phyloP scores from a whole-genome alignment of 2,113 vertebrate species.

The Casuarius casuarius region DNA sequence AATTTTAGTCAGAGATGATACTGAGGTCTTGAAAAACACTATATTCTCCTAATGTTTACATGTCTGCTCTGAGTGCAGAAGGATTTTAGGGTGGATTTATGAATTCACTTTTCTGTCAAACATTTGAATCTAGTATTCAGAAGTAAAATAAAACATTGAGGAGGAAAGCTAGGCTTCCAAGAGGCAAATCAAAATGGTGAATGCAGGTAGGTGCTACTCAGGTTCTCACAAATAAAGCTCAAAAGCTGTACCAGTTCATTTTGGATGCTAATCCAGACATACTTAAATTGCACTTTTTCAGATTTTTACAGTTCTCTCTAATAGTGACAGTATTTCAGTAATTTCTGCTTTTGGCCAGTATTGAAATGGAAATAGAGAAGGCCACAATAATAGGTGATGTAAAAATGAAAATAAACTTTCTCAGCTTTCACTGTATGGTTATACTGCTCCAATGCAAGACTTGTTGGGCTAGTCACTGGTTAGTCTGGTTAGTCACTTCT shows the following conservation, averaged over 20 bases:
- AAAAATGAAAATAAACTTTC: background rate
- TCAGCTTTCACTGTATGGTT: background rate
- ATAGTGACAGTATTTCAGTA: background rate
- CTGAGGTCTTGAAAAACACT: background rate
- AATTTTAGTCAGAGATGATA: background rate
- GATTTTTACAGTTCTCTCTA: background rate
- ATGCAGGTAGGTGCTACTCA: background rate
- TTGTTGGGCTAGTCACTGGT: background rate
- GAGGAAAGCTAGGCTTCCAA: background rate
- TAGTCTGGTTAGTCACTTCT: background rate
- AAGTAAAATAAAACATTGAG: background rate
- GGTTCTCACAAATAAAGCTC: background rate
- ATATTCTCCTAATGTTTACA: background rate
- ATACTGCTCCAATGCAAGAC: background rate
- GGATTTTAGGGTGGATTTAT: background rate
- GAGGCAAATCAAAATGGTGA: background rate
- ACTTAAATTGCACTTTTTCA: background rate
- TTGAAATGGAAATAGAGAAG: background rate
- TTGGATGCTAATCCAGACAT: background rate
- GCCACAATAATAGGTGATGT: background rate
- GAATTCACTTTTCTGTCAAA: background rate
- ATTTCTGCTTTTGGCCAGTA: background rate
- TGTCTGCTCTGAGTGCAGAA: background rate
- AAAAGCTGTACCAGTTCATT: background rate
- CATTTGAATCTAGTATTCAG: background rate